These are phyloP conservation scores for Tragelaphus buxtoni DNA, from an alignment of 2,113 vertebrate species.

Conservation along the genomic window DNA sequence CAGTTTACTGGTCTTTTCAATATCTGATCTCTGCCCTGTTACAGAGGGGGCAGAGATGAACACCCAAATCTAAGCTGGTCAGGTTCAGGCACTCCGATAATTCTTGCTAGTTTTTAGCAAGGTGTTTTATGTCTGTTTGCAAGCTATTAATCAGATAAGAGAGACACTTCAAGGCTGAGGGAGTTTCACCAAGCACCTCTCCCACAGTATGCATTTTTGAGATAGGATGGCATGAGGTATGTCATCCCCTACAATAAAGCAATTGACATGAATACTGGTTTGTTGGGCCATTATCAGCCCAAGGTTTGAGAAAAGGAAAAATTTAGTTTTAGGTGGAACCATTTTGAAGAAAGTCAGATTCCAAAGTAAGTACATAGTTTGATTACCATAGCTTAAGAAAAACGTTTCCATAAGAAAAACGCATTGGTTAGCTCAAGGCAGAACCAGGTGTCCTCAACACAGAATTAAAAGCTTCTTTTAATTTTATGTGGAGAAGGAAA, in stretches of 20 bases:
- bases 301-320: not conserved
- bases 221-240: not conserved
- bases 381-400: not conserved
- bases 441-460: not conserved
- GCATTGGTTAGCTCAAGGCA: not conserved
- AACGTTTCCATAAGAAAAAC: not conserved
- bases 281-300: not conserved
- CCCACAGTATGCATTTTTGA: not conserved
- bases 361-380: not conserved
- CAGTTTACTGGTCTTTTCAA: no score
- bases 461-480: not conserved
- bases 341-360: not conserved
- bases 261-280: not conserved
- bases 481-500: not conserved
- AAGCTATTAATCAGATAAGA: not conserved
- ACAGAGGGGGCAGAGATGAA: no score
- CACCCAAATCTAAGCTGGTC: no score
- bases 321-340: not conserved
- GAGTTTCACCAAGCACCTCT: not conserved
- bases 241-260: not conserved
- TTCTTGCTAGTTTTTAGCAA: not conserved
- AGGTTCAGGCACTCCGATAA: no score
- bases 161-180: not conserved
- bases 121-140: not conserved
- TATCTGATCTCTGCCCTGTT: no score